Percentiles rank a stretch among this genome's conserved stretches.
Evolutionary conservation across 2,113 vertebrate species (phyloP).

Genomic region (Bufo gargarizans): DNA sequence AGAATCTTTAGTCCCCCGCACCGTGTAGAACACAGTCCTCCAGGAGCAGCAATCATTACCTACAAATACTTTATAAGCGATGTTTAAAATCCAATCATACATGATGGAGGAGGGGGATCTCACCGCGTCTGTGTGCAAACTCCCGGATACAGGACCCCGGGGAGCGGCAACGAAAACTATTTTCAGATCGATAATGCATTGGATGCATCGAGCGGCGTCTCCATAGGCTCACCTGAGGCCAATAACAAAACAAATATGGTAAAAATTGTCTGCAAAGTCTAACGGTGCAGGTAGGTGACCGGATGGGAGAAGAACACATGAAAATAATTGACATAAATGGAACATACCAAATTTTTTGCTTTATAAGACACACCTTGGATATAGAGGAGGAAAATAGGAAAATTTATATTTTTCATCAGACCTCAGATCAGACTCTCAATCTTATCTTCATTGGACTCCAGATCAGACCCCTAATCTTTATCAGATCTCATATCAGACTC

Average conservation of each 20-base stretch:
- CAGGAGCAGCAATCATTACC: background rate
- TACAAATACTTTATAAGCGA: constrained; percentile 14
- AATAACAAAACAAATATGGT: constrained; percentile 39
- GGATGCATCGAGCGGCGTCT: constrained; percentile 33
- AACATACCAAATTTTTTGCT: too few species aligned
- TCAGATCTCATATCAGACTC: too few species aligned
- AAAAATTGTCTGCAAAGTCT: constrained; percentile 27
- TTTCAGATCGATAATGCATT: constrained; percentile 25
- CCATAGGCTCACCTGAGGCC: constrained; percentile 20
- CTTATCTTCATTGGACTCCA: too few species aligned
- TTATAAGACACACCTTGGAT: too few species aligned
- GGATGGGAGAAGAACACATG: background rate
- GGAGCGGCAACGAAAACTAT: constrained; percentile 31
- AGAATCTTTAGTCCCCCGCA: background rate
- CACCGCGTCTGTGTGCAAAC: constrained; percentile 1
- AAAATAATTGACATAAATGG: background rate
- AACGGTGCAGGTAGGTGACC: background rate
- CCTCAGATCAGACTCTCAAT: too few species aligned
- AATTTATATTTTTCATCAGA: too few species aligned
- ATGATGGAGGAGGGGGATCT: constrained; percentile 7
- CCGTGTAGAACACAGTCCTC: background rate
- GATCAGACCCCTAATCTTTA: too few species aligned
- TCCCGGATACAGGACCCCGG: constrained; percentile 29
- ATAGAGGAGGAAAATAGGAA: too few species aligned
- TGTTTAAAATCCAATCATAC: constrained; percentile 32